A percentile compares a stretch with the other conserved stretches of the same genome.
These are phyloP conservation scores for Brachymystax lenok DNA, from an alignment of 2,797 vertebrate species.

Conservation along the genomic window DNA sequence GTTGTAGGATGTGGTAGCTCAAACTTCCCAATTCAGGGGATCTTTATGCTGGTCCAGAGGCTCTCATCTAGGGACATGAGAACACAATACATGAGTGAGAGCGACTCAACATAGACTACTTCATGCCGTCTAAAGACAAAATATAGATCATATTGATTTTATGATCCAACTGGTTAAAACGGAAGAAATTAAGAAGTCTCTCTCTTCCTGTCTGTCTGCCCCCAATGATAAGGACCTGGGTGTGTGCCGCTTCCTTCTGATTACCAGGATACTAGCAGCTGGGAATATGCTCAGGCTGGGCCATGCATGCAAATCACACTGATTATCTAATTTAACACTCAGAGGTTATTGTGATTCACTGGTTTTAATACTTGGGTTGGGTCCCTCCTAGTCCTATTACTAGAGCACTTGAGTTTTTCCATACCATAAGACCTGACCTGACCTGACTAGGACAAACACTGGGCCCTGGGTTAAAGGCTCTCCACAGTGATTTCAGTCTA, in stretches of 20 bases:
- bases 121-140: neutral
- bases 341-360: slow-evolving; percentile 38
- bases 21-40: neutral
- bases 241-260: slow-evolving; percentile 54
- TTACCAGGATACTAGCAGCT: slow-evolving; percentile 54
- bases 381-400: slow-evolving; percentile 50
- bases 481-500: too few relatives aligned
- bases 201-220: slow-evolving; percentile 63
- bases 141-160: neutral
- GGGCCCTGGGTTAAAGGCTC: neutral
- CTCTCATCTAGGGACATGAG: neutral
- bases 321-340: slow-evolving; percentile 39
- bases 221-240: slow-evolving; percentile 52
- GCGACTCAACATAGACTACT: neutral
- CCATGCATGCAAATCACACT: slow-evolving; percentile 55
- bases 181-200: slow-evolving; percentile 23
- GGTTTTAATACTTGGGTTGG: slow-evolving; percentile 33
- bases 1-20: slow-evolving; percentile 36
- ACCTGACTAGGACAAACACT: neutral
- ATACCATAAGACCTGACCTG: neutral
- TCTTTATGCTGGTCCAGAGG: slow-evolving; percentile 32
- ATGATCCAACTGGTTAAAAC: too few relatives aligned
- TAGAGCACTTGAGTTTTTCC: slow-evolving; percentile 40
- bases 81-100: neutral
- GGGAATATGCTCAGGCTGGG: slow-evolving; percentile 58